Base-by-base conservation (phyloP, 1,140 invertebrate genomes). In the Drosophila nasuta region DNA sequence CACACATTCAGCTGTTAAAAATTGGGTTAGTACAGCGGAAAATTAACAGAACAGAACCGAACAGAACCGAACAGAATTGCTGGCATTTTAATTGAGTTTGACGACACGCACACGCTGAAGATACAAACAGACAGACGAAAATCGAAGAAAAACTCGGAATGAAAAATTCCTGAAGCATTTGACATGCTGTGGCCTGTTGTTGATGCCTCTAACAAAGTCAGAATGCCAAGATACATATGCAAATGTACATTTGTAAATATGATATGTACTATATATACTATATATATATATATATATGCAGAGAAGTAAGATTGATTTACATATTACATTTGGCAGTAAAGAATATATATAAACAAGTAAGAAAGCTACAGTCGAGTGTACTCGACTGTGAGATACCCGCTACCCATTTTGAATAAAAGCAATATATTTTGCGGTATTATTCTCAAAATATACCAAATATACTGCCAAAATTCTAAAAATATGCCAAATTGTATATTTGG, bases 11-110 rank as follows among this genome's bases (percentile, higher is more conserved):
- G 62, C 65, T 79, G 68, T 33, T 65, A 5, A 15, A 77, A 86
- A 87, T 66, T 82, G 76, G 82, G 83, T 87, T 86, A 82, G 46
- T 52, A 65, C 15, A 13, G 43, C 41, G 28, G 60, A 57, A 81
- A 58, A 73, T 65, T 43, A 71, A 59, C 46, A 43, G 6, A 30
- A 62, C 20, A 20, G 20, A 20, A 25, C 20, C 4, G 20, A 25
- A n/a, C n/a, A 13, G 13, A 13, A 25, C 20, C 0, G 20, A 25
- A 25, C 20, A 25, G 65, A 65, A 79, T 63, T 62, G 45, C 46
- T 54, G 80, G 56, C 63, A 74, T 82, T 79, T 79, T 70, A 80
- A 83, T 80, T 77, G 65, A 73, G 41, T 65, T 72, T 66, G 69
- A 76, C 57, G 74, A 76, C 69, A 72, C 30, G 41, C 56, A 72